These are phyloP conservation scores for Microhierax caerulescens DNA, from an alignment of 2,797 vertebrate species.

Conservation along the genomic window DNA sequence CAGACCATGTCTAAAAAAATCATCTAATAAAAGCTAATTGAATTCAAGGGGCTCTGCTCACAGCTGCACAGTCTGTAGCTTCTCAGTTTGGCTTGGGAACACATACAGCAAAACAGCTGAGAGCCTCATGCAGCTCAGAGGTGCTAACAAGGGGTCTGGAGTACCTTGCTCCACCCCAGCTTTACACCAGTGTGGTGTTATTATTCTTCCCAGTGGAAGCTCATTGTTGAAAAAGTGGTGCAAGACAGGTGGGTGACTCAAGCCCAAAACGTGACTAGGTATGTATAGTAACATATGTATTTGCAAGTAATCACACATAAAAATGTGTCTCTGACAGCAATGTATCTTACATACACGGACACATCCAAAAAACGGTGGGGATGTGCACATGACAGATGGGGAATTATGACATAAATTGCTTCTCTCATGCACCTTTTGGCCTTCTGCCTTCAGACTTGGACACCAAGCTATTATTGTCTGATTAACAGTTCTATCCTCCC, in stretches of 20 bases:
- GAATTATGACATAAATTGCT: neutral
- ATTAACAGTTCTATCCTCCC: neutral
- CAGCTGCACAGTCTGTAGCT: accelerated
- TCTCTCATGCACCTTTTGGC: neutral
- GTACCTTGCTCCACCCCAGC: accelerated
- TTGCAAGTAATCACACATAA: neutral
- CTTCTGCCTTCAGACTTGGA: slow-evolving; percentile 1
- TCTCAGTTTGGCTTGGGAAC: neutral
- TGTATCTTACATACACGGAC: neutral
- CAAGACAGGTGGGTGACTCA: neutral
- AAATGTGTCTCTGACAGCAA: neutral
- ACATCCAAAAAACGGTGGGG: neutral
- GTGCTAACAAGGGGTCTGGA: neutral
- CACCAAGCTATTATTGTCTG: neutral
- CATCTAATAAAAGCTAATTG: neutral
- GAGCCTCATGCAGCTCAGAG: neutral
- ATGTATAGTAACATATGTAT: neutral
- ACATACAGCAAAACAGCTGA: neutral
- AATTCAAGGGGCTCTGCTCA: neutral
- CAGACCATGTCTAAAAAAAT: neutral
- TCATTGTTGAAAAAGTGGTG: neutral
- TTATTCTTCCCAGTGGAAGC: neutral
- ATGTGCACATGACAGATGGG: neutral
- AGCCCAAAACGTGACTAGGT: neutral
- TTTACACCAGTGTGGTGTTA: neutral